These are phyloP conservation scores for Arnoldichthys spilopterus DNA, from an alignment of 2,797 vertebrate genomes.

Conservation along the genomic window DNA sequence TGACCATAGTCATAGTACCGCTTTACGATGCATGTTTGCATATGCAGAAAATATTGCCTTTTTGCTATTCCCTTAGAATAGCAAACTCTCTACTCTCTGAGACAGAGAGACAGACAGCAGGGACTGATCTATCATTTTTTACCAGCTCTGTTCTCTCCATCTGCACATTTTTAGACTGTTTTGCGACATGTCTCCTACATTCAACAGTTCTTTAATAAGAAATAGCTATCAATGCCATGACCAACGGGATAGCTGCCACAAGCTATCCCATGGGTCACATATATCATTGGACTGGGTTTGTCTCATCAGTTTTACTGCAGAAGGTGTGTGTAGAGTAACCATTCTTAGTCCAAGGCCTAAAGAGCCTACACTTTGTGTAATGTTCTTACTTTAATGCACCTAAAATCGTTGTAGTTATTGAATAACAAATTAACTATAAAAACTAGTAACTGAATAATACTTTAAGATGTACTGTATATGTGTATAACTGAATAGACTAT, in stretches of 20 bases:
- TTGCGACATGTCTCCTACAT: constrained; percentile 4
- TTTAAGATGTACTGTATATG: not conserved
- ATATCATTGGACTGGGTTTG: not conserved
- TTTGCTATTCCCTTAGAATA: too few species aligned
- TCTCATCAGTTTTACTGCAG: constrained; percentile 8
- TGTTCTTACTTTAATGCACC: not conserved
- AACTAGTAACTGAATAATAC: not conserved
- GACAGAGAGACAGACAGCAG: constrained; percentile 48
- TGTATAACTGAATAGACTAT: too few species aligned
- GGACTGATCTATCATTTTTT: constrained; percentile 61
- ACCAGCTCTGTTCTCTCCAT: constrained; percentile 62
- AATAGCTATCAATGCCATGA: constrained; percentile 12
- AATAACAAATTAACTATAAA: not conserved
- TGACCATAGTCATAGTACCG: not conserved
- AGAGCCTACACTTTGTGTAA: not conserved
- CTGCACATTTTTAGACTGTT: constrained; percentile 40
- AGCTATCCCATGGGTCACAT: not conserved
- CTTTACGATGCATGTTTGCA: not conserved
- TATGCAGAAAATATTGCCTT: not conserved
- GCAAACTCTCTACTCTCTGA: constrained; percentile 18
- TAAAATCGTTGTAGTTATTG: not conserved
- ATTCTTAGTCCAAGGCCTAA: not conserved
- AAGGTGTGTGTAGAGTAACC: not conserved
- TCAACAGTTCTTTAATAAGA: constrained; percentile 17
- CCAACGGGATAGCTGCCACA: not conserved